Base-by-base conservation (phyloP, 2,113 vertebrate genomes). In the Rhynchomys soricoides region DNA sequence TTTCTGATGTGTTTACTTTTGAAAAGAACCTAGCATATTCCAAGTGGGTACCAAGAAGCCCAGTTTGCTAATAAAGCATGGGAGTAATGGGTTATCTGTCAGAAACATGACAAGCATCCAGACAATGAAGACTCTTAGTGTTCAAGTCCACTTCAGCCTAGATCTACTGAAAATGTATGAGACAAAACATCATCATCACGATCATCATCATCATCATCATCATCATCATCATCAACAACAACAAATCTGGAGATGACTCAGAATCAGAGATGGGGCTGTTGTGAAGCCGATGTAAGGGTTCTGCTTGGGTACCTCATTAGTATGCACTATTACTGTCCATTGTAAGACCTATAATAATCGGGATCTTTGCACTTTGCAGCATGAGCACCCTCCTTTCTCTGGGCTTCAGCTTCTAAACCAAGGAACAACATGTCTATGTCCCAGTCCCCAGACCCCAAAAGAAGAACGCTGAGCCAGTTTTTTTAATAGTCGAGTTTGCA, bases 391-490 rank as follows among this genome's bases (percentile, higher is more conserved):
- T 26, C 57, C 62, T 9, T 68, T 82, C n/a, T 86, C 59, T 2
- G 34, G 52, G 37, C 9, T 43, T 95, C 86, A 75, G 11, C 86
- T 83, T 95, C 70, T 62, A 70, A 83, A 62, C 29, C 40, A 92
- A 85, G 19, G 62, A 79, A 71, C 5, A 92, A 26, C 29, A 43
- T 89, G 62, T 89, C 43, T 70, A n/a, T 31, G 45, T 88, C 92
- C 95, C 88, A 37, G 45, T 77, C 57, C 48, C 34, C 7, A 81
- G 1, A 24, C 71, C 85, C 70, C 57, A 11, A 86, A 90, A 95
- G 26, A 95, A 95, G 82, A 92, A 94, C 94, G 68, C 55, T 85
- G 74, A 85, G 81, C 88, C 91, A 59, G 16, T 29, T 66, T 91
- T 59, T 64, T 90, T 85, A 75, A 81, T 43, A 17, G 59, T 86